Evolutionary conservation across 2,797 vertebrate species (phyloP), one percentile per base, ranked within the genome.

Genomic region (Mormyrops attenuatus): DNA sequence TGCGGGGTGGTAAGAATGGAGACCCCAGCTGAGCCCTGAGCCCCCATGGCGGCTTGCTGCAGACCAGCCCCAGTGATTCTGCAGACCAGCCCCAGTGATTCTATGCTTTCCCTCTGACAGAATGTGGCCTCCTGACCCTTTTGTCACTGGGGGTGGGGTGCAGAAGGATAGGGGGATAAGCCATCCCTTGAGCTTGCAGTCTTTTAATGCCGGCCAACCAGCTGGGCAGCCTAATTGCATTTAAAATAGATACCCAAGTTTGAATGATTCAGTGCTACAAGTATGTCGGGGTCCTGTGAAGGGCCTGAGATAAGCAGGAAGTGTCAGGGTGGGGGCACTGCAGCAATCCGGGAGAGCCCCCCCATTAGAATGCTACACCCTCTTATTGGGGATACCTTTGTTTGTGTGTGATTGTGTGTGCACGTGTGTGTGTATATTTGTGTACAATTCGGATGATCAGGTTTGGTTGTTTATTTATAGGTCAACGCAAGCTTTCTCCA

Each of bases 221-320:
- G 88, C 90, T 90, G 88, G 88, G 57, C 22, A 47, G 52, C 50
- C 60, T 47, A 89, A 85, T 77, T 91, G 88, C 66, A 90, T 90
- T 87, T 90, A 90, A 91, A 89, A 88, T 90, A 91, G 89, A 88
- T 89, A n/a, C n/a, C 53, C 3, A 69, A 34, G 82, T 88, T 90
- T 57, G 66, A 90, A 50, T 90, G 89, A 82, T 90, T 90, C 88
- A 88, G 34, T 55, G 84, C 60, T 89, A 69, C 50, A 90, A 89
- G 89, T 91, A 91, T 89, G 87, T 69, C 44, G 2, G 60, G 88
- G 84, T 63, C 88, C 57, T 57, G 44, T 73, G 22, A 60, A 13
- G 80, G 66, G 80, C 63, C n/a, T 49, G 77, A 55, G 34, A 55
- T 80, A 87, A 89, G 84, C 87, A 63, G 90, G 88, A 88, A 90